These are phyloP conservation scores for Limnodromus scolopaceus DNA, from an alignment of 2,797 vertebrate species.

Conservation along the genomic window DNA sequence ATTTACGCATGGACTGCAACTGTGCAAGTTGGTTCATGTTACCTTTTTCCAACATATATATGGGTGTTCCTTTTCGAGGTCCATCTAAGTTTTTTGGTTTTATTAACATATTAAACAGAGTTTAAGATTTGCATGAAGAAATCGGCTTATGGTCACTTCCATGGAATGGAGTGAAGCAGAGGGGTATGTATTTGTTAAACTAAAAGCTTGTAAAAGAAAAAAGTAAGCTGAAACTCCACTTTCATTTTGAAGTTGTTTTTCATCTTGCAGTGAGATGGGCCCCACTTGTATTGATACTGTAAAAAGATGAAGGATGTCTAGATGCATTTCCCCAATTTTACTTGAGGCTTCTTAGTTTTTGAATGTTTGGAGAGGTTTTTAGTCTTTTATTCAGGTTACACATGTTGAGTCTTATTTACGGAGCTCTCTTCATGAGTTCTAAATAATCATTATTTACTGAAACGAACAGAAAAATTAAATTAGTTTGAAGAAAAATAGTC, in stretches of 20 bases:
- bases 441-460: not conserved
- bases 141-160: rapidly evolving
- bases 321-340: not conserved
- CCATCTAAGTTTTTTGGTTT: not conserved
- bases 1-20: not conserved
- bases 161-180: not conserved
- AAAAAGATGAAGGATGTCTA: not conserved
- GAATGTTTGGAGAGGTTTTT: not conserved
- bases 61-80: not conserved
- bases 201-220: not conserved
- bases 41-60: not conserved
- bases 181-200: not conserved
- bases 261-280: not conserved
- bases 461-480: not conserved
- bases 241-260: not conserved
- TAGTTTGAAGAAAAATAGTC: not conserved
- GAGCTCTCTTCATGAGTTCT: not conserved
- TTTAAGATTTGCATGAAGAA: not conserved
- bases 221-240: not conserved
- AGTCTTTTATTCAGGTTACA: not conserved
- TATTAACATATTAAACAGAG: not conserved
- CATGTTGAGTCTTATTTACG: not conserved
- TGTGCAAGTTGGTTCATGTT: not conserved
- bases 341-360: not conserved
- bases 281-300: not conserved